Conservation (phyloP, 1,140 invertebrate genomes). For the Cepaea nemoralis region DNA sequence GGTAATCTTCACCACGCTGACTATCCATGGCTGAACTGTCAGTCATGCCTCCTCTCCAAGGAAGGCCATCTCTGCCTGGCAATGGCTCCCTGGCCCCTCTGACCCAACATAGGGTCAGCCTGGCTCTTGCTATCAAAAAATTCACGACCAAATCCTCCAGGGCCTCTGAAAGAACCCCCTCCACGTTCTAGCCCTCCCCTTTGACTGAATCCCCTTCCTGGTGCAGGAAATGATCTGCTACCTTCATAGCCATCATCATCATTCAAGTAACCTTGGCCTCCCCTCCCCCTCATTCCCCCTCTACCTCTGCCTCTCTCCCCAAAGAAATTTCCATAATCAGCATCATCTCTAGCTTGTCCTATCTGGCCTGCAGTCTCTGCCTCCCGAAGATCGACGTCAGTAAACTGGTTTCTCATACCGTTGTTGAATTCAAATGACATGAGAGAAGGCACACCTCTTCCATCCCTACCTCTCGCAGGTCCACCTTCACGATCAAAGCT, state of each 20-base stretch:
- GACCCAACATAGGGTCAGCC: background rate
- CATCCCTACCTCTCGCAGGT: background rate
- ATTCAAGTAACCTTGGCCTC: background rate
- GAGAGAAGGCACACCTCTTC: background rate
- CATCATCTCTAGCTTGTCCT: slow-evolving; percentile 10
- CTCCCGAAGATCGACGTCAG: slow-evolving; percentile 12
- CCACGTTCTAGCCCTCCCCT: slow-evolving; percentile 24
- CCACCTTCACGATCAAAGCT: background rate
- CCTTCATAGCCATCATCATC: background rate
- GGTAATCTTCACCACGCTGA: slow-evolving; percentile 28
- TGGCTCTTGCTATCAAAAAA: background rate
- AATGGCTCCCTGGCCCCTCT: slow-evolving; percentile 16
- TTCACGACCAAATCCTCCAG: slow-evolving; percentile 9
- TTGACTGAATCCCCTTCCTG: background rate
- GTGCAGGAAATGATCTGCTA: background rate
- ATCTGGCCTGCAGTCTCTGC: background rate
- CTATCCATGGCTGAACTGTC: slow-evolving; percentile 4
- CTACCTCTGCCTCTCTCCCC: slow-evolving; percentile 1
- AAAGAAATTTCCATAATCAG: background rate
- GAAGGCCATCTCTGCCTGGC: background rate
- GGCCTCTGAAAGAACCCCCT: slow-evolving; percentile 24
- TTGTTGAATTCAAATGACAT: slow-evolving; percentile 7
- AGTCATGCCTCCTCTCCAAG: slow-evolving; percentile 30
- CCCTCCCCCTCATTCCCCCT: background rate
- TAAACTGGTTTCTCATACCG: background rate